Evolutionary conservation across 2,113 vertebrate species (phyloP).

Genomic region (Cichladusa arquata): DNA sequence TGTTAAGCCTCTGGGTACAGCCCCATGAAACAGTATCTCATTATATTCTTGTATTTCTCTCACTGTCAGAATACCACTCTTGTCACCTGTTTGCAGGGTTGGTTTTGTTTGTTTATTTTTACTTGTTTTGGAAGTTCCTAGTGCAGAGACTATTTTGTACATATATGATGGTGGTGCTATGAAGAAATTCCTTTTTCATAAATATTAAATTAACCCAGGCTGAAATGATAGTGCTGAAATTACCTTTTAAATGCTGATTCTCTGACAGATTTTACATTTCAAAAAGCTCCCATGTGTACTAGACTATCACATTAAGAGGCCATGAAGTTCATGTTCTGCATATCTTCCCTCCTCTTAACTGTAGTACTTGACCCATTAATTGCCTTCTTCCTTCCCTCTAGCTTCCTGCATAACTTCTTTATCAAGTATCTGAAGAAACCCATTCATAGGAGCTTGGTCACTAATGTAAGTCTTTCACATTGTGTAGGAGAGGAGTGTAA

Average conservation of each 20-base stretch:
- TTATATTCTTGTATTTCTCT: not conserved
- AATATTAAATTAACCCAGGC: not conserved
- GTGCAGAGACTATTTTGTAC: not conserved
- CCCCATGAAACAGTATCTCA: not conserved
- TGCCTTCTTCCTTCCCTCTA: slow-evolving; percentile 9
- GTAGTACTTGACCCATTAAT: not conserved
- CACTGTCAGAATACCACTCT: not conserved
- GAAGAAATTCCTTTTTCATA: not conserved
- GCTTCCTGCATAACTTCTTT: slow-evolving; percentile 70
- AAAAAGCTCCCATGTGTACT: not conserved
- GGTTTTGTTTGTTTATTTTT: not conserved
- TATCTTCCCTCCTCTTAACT: not conserved
- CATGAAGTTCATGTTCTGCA: not conserved
- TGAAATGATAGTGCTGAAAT: not conserved
- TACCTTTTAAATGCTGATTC: not conserved
- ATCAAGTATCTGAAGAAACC: slow-evolving; percentile 72
- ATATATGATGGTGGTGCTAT: not conserved
- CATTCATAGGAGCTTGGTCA: slow-evolving; percentile 65
- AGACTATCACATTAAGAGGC: not conserved
- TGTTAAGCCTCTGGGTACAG: not conserved
- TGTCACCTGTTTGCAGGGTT: not conserved
- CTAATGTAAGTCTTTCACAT: slow-evolving; percentile 64
- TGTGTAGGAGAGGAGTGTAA: not conserved
- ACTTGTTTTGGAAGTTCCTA: not conserved
- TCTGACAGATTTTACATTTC: not conserved